Evolutionary conservation across 2,888 invertebrate species (phyloP).

Genomic region (Chrysolina haemoptera): DNA sequence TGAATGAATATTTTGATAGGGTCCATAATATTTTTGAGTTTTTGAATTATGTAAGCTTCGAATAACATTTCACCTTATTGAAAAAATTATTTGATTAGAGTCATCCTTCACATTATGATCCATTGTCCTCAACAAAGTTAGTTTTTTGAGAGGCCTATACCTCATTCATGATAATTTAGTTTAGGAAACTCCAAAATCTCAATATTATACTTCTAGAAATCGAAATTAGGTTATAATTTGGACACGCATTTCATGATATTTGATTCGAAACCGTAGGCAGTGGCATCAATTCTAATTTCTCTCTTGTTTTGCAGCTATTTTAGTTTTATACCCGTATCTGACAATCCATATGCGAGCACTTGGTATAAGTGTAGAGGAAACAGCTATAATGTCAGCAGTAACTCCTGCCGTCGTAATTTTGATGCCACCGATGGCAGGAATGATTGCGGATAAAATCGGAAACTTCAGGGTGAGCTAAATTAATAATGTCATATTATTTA

Average conservation of each 20-base stretch:
- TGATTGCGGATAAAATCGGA: conserved; percentile 85
- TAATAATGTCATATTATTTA: too few species aligned
- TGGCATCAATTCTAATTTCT: conserved; percentile 13
- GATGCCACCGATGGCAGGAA: conserved; percentile 84
- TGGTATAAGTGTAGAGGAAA: conserved; percentile 85
- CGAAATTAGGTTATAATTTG: neutral
- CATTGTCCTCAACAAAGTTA: too few species aligned
- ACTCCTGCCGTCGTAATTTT: conserved; percentile 83
- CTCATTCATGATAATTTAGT: too few species aligned
- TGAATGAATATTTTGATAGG: too few species aligned
- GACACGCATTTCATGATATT: neutral
- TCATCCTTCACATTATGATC: too few species aligned
- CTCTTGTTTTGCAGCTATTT: conserved; percentile 73
- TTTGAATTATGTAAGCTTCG: too few species aligned
- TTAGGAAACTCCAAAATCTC: too few species aligned
- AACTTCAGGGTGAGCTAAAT: conserved; percentile 79
- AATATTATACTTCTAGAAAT: too few species aligned
- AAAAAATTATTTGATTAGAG: too few species aligned
- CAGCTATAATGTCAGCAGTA: conserved; percentile 85
- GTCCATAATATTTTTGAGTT: too few species aligned
- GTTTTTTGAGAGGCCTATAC: too few species aligned
- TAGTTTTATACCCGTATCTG: conserved; percentile 84
- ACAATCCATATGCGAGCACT: conserved; percentile 86
- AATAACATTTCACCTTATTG: too few species aligned
- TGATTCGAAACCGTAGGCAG: neutral